Percentiles rank a stretch among this genome's conserved stretches.
Conservation (phyloP, 2,888 invertebrate genomes). For the Tipula helvola region DNA sequence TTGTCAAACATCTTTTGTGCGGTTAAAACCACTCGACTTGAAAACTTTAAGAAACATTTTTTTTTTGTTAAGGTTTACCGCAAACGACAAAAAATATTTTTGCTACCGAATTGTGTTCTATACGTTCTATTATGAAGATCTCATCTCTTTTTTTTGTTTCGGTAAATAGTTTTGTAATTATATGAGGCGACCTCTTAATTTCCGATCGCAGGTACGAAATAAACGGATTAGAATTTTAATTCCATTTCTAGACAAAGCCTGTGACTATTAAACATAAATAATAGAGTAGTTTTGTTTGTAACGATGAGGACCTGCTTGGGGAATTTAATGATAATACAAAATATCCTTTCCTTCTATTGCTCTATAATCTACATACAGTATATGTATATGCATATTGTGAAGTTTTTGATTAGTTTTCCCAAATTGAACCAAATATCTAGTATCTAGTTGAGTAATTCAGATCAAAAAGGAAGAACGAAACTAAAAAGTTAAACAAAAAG, state of each 20-base stretch:
- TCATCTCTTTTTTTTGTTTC: neutral
- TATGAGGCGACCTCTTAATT: neutral
- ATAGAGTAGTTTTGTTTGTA: neutral
- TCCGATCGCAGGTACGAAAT: neutral
- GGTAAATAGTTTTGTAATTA: neutral
- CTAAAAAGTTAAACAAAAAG: neutral
- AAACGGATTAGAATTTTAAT: neutral
- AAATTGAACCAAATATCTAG: neutral
- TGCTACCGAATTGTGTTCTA: neutral
- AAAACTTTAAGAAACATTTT: neutral
- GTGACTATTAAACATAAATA: neutral
- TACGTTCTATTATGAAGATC: neutral
- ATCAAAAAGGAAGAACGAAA: neutral
- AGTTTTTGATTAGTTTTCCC: neutral
- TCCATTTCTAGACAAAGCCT: neutral
- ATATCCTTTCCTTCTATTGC: neutral
- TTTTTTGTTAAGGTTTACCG: neutral
- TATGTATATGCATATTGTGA: neutral
- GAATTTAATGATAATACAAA: neutral
- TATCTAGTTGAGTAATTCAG: neutral
- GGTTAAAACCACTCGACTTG: slow-evolving; percentile 8
- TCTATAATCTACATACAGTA: too few relatives aligned
- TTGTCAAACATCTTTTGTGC: neutral
- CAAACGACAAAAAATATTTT: slow-evolving; percentile 4
- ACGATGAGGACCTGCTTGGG: neutral